These are phyloP conservation scores for Solenopsis fugax DNA, from an alignment of 1,140 invertebrate species.

Conservation along the genomic window DNA sequence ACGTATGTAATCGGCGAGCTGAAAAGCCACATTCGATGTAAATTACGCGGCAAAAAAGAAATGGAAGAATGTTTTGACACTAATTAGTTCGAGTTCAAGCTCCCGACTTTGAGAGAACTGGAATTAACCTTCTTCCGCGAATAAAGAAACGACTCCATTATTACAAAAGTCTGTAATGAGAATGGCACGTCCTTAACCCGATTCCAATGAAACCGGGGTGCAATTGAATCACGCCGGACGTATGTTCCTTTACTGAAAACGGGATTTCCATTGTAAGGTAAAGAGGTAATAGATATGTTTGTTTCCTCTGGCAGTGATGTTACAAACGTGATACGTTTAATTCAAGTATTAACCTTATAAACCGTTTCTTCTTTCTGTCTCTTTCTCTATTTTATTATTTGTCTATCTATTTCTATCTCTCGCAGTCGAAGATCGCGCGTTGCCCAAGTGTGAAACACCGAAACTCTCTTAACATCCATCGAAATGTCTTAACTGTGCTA, in stretches of 20 bases:
- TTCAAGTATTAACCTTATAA: constrained; percentile 39
- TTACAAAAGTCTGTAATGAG: constrained; percentile 51
- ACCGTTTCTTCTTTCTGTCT: not conserved
- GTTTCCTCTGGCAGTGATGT: constrained; percentile 17
- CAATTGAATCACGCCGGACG: constrained; percentile 46
- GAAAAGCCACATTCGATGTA: not conserved
- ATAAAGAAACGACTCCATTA: constrained; percentile 57
- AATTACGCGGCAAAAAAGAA: not conserved
- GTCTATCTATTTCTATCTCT: not conserved
- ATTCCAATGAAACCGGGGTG: constrained; percentile 41
- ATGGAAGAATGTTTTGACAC: constrained; percentile 13
- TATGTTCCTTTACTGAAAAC: constrained; percentile 43
- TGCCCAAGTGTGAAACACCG: constrained; percentile 40
- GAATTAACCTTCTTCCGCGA: constrained; percentile 38
- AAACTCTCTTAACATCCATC: constrained; percentile 57
- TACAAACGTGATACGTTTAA: constrained; percentile 16
- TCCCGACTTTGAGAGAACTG: constrained; percentile 24
- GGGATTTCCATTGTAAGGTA: constrained; percentile 22
- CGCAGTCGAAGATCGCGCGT: not conserved
- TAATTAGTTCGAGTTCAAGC: constrained; percentile 37
- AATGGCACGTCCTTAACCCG: constrained; percentile 54
- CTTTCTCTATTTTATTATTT: not conserved
- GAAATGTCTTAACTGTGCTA: constrained; percentile 27
- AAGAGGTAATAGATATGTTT: constrained; percentile 9
- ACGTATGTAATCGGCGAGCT: not conserved